phyloP scores from a whole-genome alignment of 2,797 vertebrate genomes.

The Malacoraja senta region DNA sequence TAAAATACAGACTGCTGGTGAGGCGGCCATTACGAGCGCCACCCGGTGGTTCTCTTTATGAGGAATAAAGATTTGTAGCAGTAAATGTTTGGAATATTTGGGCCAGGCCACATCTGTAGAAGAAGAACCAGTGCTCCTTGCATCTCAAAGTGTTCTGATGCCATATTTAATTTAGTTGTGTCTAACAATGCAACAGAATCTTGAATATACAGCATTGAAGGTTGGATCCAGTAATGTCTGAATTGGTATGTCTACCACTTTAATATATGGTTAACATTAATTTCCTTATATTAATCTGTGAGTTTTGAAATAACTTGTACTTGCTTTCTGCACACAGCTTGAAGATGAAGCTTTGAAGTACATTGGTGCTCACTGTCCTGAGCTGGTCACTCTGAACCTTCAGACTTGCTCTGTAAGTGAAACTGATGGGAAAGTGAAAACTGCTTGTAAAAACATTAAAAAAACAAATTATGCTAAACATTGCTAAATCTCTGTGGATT shows the following conservation, averaged over 20 bases:
- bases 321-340: conserved; percentile 58
- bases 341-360: conserved; percentile 94
- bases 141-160: background rate
- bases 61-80: too few relatives aligned
- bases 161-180: background rate
- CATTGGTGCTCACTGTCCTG: conserved; percentile 86
- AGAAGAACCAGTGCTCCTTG: too few relatives aligned
- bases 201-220: background rate
- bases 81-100: too few relatives aligned
- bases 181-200: background rate
- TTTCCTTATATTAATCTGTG: too few relatives aligned
- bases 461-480: background rate
- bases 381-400: conserved; percentile 87
- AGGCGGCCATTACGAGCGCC: too few relatives aligned
- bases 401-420: conserved; percentile 88
- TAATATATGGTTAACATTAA: background rate
- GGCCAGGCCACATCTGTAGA: too few relatives aligned
- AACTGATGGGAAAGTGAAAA: background rate
- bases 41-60: too few relatives aligned
- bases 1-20: too few relatives aligned
- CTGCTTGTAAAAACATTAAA: background rate
- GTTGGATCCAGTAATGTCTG: background rate
- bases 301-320: conserved; percentile 7
- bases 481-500: background rate
- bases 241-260: background rate